A percentile compares a stretch with the other conserved stretches of the same genome.
Conservation (phyloP, 2,113 vertebrate species). For the Physeter macrocephalus region DNA sequence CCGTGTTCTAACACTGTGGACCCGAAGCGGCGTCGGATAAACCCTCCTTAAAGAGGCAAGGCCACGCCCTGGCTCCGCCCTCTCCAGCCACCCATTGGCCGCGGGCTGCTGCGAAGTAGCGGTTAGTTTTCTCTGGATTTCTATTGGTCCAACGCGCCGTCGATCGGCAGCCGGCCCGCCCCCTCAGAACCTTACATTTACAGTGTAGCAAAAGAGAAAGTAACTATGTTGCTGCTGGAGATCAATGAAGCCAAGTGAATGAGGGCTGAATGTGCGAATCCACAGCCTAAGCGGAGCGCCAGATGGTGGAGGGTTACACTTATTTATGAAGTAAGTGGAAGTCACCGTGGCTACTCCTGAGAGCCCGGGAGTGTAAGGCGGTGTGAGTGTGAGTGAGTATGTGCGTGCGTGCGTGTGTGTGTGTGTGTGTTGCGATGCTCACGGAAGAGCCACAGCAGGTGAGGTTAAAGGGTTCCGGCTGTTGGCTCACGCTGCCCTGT, state of each 20-base stretch:
- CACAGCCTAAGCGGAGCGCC: constrained; percentile 43
- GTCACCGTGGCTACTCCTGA: background rate
- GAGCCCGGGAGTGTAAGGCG: background rate
- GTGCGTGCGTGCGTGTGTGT: background rate
- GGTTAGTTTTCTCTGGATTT: background rate
- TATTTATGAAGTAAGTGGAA: constrained; percentile 71
- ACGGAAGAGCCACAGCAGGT: constrained; percentile 38
- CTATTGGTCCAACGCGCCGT: constrained; percentile 51
- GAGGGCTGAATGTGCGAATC: constrained; percentile 72
- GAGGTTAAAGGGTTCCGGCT: background rate
- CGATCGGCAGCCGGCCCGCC: constrained; percentile 64
- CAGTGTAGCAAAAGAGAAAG: constrained; percentile 88
- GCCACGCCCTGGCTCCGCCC: constrained; percentile 52
- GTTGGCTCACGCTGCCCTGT: background rate
- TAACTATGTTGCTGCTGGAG: constrained; percentile 88
- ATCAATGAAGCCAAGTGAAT: constrained; percentile 85
- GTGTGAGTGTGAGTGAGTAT: background rate
- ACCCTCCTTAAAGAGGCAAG: constrained; percentile 51
- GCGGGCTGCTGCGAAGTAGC: background rate
- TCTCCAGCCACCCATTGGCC: constrained; percentile 42
- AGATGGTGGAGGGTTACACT: constrained; percentile 44
- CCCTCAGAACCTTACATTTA: constrained; percentile 83
- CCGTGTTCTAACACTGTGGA: constrained; percentile 60
- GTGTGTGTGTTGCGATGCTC: background rate
- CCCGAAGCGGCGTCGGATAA: constrained; percentile 60